Evolutionary conservation across 2,888 invertebrate species (phyloP), one percentile per base, ranked within the genome.

Genomic region (Lutraria lutraria): DNA sequence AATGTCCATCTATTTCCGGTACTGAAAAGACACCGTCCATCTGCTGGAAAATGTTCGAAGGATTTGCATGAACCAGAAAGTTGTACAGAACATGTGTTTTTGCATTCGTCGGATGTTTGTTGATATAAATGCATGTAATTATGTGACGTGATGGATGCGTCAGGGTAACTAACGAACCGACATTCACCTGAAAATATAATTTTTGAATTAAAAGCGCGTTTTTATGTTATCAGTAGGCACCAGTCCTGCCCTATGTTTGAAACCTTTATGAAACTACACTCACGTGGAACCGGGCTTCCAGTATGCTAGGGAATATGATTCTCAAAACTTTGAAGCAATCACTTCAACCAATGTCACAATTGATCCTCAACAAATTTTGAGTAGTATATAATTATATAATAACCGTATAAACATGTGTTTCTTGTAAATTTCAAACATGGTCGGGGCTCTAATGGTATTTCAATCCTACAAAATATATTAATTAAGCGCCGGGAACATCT

Each of bases 1-100:
- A 91, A 79, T 15, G 90, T 90, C 92, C 92, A 92, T 56, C 83
- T 83, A 63, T 92, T 90, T 6, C 90, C 92, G 16, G 80, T 90
- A 83, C 91, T 92, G 79, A 92, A 91, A 76, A 90, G 89, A 81
- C 92, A 92, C 21, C 86, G 25, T 10, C 88, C 89, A 19, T 83
- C 89, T 21, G 19, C 43, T 4, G 83, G 87, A 31, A 79, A 82
- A 81, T 90, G 88, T 56, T 92, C 92, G 43, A 92, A 92, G 3
- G 92, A 92, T 53, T 88, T 88, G 53, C 92, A 92, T 12, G 87
- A 21, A 53, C 87, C 84, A 12, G 81, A 87, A 3, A 76, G 81
- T 52, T 53, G 83, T 1, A 52, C 54, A 4, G 72, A 15, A 52
- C 92, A 92, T 4, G 83, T 79, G 29, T 88, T n/a, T 56, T 85